These are phyloP conservation scores for Lutjanus erythropterus DNA, from an alignment of 2,113 vertebrate species.

Conservation along the genomic window DNA sequence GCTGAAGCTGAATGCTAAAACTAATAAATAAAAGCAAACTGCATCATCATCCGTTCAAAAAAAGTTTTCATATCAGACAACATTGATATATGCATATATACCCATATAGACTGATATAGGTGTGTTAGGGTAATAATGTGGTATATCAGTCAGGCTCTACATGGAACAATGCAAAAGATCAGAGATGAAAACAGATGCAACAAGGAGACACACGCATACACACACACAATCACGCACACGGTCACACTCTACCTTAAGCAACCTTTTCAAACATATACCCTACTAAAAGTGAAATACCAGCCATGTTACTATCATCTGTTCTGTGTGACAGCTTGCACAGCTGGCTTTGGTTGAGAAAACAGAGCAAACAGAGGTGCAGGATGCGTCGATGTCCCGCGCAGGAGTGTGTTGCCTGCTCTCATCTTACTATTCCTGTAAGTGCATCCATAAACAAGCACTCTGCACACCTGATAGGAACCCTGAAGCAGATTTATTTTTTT, in stretches of 20 bases:
- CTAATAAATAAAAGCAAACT: too few species aligned
- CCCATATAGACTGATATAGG: too few species aligned
- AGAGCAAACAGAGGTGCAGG: neutral
- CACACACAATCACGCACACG: neutral
- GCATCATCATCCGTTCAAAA: too few species aligned
- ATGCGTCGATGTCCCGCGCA: constrained; percentile 52
- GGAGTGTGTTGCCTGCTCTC: constrained; percentile 38
- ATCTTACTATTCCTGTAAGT: constrained; percentile 33
- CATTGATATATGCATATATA: too few species aligned
- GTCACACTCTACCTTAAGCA: neutral
- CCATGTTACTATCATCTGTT: neutral
- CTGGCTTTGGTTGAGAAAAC: neutral
- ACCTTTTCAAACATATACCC: neutral
- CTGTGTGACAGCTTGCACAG: neutral
- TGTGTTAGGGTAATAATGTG: too few species aligned
- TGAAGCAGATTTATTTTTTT: neutral
- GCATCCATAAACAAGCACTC: constrained; percentile 30
- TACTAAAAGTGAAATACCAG: neutral
- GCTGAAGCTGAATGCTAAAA: too few species aligned
- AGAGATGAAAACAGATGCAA: constrained; percentile 12
- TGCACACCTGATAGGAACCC: constrained; percentile 16
- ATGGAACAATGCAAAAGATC: neutral
- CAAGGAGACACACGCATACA: neutral
- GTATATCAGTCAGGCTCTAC: too few species aligned
- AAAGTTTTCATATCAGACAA: too few species aligned